A percentile compares a stretch with the other conserved stretches of the same genome.
Conservation (phyloP, 2,113 vertebrate genomes). For the Brienomyrus longianalis region DNA sequence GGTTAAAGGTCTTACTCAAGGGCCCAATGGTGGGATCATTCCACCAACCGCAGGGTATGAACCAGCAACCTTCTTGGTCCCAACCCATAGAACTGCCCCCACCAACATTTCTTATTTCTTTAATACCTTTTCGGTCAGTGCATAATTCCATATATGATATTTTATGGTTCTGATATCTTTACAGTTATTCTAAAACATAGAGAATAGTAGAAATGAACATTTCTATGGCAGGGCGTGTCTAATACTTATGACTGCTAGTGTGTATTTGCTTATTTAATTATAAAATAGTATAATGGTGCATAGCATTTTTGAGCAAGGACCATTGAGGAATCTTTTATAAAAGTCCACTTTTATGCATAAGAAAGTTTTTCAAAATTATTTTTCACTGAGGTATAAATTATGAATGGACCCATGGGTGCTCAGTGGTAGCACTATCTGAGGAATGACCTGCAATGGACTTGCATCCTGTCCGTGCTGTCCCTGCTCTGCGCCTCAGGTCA, state of each 20-base stretch:
- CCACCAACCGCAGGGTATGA: not conserved
- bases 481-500: not conserved
- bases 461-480: not conserved
- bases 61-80: not conserved
- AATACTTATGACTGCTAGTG: not conserved
- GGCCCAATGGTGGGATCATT: not conserved
- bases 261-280: not conserved
- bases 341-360: not conserved
- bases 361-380: not conserved
- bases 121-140: not conserved
- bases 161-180: not conserved
- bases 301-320: not conserved
- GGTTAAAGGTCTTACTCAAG: not conserved
- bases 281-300: not conserved
- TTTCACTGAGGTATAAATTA: not conserved
- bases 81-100: not conserved
- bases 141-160: not conserved
- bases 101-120: not conserved
- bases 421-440: not conserved
- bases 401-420: not conserved
- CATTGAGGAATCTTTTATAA: not conserved
- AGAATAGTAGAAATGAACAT: not conserved
- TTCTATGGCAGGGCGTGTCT: not conserved
- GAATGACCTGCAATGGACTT: not conserved
- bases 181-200: not conserved